Conservation (phyloP, 2,113 vertebrate genomes). For the Nanorana parkeri region DNA sequence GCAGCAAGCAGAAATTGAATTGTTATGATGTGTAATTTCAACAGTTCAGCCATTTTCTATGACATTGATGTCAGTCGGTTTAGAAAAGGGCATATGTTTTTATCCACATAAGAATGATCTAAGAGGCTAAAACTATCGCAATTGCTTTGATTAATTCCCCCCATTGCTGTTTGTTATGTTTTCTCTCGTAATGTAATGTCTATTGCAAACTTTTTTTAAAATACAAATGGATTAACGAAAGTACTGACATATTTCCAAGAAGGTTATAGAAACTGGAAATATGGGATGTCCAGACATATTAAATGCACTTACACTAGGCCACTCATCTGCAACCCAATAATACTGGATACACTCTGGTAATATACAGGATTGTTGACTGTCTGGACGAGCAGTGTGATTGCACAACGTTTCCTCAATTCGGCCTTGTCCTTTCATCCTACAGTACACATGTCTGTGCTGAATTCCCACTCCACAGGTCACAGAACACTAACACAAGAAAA, state of each 20-base stretch:
- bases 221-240: no score
- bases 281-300: not conserved
- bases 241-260: not conserved
- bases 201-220: no score
- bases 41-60: no score
- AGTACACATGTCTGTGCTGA: constrained; percentile 84
- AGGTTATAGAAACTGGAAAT: not conserved
- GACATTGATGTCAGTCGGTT: no score
- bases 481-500: constrained; percentile 78
- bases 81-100: no score
- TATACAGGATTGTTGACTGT: constrained; percentile 70
- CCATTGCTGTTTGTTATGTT: no score
- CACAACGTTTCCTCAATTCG: constrained; percentile 76
- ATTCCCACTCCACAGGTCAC: constrained; percentile 84
- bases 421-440: constrained; percentile 77
- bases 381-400: constrained; percentile 61
- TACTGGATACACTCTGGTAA: constrained; percentile 72
- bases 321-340: constrained; percentile 75
- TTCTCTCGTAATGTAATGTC: no score
- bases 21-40: no score
- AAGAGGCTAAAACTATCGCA: no score
- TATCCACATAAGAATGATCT: no score
- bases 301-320: constrained; percentile 81
- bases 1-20: no score
- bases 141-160: no score